Evolutionary conservation across 2,113 vertebrate genomes (phyloP), one percentile per base, ranked within the genome.

Genomic region (Rousettus leschenaultii): DNA sequence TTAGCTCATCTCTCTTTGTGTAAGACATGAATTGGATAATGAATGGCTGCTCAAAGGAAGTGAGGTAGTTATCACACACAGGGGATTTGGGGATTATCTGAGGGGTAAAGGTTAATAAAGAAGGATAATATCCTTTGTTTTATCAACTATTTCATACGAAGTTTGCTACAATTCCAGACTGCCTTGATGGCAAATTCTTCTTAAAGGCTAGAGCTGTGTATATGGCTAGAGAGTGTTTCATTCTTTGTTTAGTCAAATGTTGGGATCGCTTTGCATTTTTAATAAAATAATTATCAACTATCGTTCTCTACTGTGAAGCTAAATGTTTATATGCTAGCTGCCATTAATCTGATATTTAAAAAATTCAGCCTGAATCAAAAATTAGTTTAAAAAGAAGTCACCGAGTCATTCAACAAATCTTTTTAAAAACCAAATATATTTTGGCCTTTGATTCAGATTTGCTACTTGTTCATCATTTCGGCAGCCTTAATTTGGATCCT

Each of bases 1-100:
- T 98, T 98, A 98, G 97, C 97, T 98, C 97, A 98, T 98, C 95
- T 94, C 79, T 97, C 95, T 97, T 97, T 98, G 98, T 97, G 97
- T 94, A 95, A 96, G 83, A 97, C 96, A 89, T 84, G 96, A 98
- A 97, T 92, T 97, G 95, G 96, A 97, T 98, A 97, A 98, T 97
- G 48, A 97, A 90, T 93, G 91, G 33, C 96, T 95, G 89, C 95
- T 97, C 97, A 98, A 89, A 97, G 97, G 97, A 98, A 97, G 97
- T 95, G 83, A 93, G 98, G 59, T 80, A 74, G 78, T 96, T 92
- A 95, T 95, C 92, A 91, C 94, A 45, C 85, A 65, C 92, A 94
- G 38, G 86, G 94, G 94, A 96, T 89, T 66, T 95, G 85, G 88
- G 94, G 97, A 95, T 98, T 93, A 96, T 94, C 96, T 68, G 74